Percentiles rank a stretch among this genome's conserved stretches.
Conservation (phyloP, 1,140 invertebrate species). For the Leptinotarsa defecta region DNA sequence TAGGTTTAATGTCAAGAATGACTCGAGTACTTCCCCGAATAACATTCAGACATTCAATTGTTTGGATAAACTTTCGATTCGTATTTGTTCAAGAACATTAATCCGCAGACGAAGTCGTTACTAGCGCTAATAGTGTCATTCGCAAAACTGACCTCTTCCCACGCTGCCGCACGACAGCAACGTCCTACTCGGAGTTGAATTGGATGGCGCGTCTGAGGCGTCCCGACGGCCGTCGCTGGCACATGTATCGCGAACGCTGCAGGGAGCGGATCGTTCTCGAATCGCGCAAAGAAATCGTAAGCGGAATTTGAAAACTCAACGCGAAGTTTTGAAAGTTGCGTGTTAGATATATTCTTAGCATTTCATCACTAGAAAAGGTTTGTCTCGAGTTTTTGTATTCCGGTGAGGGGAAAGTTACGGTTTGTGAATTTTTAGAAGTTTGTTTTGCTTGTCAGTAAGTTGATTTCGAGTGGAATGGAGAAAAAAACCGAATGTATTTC, state of each 20-base stretch:
- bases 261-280: conserved; percentile 18
- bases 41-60: too few relatives aligned
- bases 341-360: not conserved
- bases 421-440: not conserved
- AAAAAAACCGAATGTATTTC: too few relatives aligned
- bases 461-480: not conserved
- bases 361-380: not conserved
- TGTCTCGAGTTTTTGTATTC: conserved; percentile 3
- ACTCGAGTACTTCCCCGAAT: too few relatives aligned
- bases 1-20: too few relatives aligned
- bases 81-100: too few relatives aligned
- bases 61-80: too few relatives aligned
- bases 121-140: not conserved
- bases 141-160: conserved; percentile 4
- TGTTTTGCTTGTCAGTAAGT: not conserved
- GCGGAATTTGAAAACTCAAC: conserved; percentile 4
- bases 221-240: conserved; percentile 36
- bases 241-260: conserved; percentile 45
- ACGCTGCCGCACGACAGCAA: not conserved
- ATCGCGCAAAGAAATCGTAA: not conserved
- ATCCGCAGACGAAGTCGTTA: too few relatives aligned
- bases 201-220: conserved; percentile 15
- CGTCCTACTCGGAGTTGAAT: not conserved
- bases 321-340: conserved; percentile 7
- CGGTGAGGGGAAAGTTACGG: too few relatives aligned